A percentile compares a stretch with the other conserved stretches of the same genome.
These are phyloP conservation scores for Asbolus verrucosus DNA, from an alignment of 1,140 invertebrate genomes.

Conservation along the genomic window DNA sequence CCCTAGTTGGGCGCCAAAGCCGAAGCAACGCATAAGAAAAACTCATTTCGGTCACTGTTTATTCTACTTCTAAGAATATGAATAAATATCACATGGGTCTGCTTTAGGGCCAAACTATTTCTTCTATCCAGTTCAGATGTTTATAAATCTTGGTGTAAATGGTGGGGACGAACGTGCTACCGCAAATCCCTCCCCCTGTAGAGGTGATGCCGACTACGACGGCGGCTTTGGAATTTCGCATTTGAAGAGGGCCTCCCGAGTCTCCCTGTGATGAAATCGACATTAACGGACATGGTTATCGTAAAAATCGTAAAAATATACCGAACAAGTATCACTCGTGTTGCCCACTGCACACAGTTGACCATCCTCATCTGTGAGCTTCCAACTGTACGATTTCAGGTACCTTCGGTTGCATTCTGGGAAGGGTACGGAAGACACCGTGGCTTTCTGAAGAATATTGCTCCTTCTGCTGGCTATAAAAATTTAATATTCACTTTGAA, in stretches of 20 bases:
- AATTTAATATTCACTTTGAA: too few species aligned
- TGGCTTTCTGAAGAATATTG: too few species aligned
- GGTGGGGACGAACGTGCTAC: slow-evolving; percentile 71
- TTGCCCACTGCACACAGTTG: slow-evolving; percentile 57
- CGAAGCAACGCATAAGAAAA: too few species aligned
- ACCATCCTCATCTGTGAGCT: neutral
- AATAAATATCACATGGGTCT: too few species aligned
- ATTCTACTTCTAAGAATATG: neutral
- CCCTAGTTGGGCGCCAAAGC: too few species aligned
- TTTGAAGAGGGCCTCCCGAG: slow-evolving; percentile 77
- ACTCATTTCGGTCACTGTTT: too few species aligned
- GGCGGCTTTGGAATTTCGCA: slow-evolving; percentile 63
- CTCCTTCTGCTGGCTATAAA: too few species aligned
- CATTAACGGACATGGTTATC: too few species aligned
- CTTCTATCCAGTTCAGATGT: slow-evolving; percentile 82
- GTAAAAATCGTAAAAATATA: neutral
- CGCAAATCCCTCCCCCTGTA: slow-evolving; percentile 74
- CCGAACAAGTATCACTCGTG: slow-evolving; percentile 53
- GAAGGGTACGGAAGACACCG: too few species aligned
- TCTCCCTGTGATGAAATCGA: slow-evolving; percentile 73
- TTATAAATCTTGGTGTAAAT: slow-evolving; percentile 78
- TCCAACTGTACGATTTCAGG: too few species aligned
- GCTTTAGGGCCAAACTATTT: slow-evolving; percentile 73
- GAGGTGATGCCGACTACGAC: slow-evolving; percentile 77
- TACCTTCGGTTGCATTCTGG: too few species aligned